Percentiles rank a stretch among this genome's conserved stretches.
phyloP scores from a whole-genome alignment of 2,888 invertebrate species.

The Brachyptera putata region DNA sequence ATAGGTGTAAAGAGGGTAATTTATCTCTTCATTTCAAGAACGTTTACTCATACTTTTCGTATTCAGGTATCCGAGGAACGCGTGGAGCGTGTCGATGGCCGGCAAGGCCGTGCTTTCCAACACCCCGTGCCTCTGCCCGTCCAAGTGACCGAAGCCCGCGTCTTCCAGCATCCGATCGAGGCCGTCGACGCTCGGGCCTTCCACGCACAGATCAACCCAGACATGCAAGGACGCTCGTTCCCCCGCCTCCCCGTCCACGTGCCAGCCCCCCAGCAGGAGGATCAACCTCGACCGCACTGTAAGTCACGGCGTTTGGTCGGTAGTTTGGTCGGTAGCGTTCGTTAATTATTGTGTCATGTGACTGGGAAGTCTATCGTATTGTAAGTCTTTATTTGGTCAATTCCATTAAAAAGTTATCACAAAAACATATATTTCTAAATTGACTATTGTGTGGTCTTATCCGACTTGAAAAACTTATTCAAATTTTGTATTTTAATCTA shows the following conservation, averaged over 20 bases:
- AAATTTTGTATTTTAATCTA: too few species aligned
- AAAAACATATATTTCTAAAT: too few species aligned
- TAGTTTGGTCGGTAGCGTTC: too few species aligned
- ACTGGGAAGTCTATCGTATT: too few species aligned
- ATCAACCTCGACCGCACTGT: constrained; percentile 72
- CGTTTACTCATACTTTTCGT: too few species aligned
- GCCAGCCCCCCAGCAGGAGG: constrained; percentile 45
- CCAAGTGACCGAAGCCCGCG: constrained; percentile 21
- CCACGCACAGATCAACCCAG: constrained; percentile 37
- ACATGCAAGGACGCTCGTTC: constrained; percentile 42
- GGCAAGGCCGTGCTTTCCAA: constrained; percentile 19
- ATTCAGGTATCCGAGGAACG: constrained; percentile 1
- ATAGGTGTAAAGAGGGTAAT: too few species aligned
- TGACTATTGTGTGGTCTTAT: too few species aligned
- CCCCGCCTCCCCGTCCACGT: constrained; percentile 44
- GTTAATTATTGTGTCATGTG: too few species aligned
- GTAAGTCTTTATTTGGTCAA: too few species aligned
- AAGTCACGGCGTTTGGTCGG: constrained; percentile 52
- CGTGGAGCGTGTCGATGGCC: constrained; percentile 8
- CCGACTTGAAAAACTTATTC: too few species aligned
- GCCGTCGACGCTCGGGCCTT: constrained; percentile 26
- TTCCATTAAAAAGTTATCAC: too few species aligned
- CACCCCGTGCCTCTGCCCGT: constrained; percentile 21
- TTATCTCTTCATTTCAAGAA: too few species aligned
- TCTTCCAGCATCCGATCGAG: constrained; percentile 24